These are phyloP conservation scores for Nymphalis c-album DNA, from an alignment of 2,888 invertebrate genomes.

Conservation along the genomic window DNA sequence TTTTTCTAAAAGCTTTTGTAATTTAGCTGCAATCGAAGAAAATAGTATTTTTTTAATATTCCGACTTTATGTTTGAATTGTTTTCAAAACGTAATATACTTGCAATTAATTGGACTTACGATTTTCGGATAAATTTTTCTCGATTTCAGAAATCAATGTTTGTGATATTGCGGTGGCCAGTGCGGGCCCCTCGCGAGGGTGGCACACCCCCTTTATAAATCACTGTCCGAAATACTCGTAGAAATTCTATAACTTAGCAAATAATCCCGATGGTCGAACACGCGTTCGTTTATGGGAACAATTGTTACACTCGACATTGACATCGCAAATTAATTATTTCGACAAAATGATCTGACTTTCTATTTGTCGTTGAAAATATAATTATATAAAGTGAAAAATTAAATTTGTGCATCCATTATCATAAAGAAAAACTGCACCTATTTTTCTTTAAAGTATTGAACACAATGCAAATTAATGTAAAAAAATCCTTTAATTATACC, in stretches of 20 bases:
- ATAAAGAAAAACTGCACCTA: too few species aligned
- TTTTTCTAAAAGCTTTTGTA: too few species aligned
- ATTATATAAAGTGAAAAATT: neutral
- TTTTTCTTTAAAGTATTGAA: too few species aligned
- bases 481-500: too few species aligned
- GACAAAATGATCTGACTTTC: constrained; percentile 31
- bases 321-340: constrained; percentile 61
- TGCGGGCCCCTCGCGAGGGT: constrained; percentile 67
- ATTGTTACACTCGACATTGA: constrained; percentile 56
- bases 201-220: constrained; percentile 80
- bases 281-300: constrained; percentile 59
- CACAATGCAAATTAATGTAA: too few species aligned
- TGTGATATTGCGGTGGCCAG: constrained; percentile 61
- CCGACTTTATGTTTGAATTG: neutral
- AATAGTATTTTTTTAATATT: neutral
- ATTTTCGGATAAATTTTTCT: constrained; percentile 51
- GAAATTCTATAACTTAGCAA: constrained; percentile 68
- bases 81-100: neutral
- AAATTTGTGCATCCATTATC: neutral
- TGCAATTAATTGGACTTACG: constrained; percentile 3
- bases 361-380: constrained; percentile 6
- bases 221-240: constrained; percentile 77
- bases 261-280: constrained; percentile 52
- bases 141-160: constrained; percentile 78
- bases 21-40: neutral